phyloP scores from a whole-genome alignment of 2,113 vertebrate genomes.

The Mesitornis unicolor region DNA sequence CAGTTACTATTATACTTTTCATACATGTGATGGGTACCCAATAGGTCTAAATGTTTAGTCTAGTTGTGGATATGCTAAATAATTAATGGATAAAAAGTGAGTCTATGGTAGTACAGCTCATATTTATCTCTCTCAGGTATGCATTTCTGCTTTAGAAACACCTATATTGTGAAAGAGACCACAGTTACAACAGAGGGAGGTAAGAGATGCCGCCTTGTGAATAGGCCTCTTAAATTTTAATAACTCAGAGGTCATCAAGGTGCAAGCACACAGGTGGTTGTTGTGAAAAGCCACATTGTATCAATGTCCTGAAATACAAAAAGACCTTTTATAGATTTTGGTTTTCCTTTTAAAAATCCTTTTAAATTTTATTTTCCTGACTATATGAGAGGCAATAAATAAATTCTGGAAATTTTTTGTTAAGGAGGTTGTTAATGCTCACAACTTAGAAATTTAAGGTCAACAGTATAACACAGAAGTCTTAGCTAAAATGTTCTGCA shows the following conservation, averaged over 20 bases:
- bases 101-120: neutral
- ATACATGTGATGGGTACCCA: neutral
- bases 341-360: neutral
- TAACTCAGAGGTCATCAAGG: neutral
- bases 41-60: neutral
- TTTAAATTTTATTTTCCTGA: neutral
- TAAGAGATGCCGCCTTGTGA: neutral
- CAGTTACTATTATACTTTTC: slow-evolving; percentile 12
- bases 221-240: slow-evolving; percentile 40
- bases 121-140: neutral
- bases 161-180: neutral
- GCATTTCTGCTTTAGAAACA: neutral
- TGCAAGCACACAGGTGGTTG: neutral
- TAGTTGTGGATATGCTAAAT: neutral
- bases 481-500: neutral
- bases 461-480: neutral
- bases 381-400: neutral
- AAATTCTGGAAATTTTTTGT: neutral
- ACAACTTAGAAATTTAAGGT: neutral
- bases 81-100: slow-evolving; percentile 41
- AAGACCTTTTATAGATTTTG: neutral
- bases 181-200: neutral
- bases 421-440: neutral
- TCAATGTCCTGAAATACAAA: neutral
- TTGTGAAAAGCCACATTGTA: neutral